These are phyloP conservation scores for Callorhinus ursinus DNA, from an alignment of 2,113 vertebrate species.

Conservation along the genomic window DNA sequence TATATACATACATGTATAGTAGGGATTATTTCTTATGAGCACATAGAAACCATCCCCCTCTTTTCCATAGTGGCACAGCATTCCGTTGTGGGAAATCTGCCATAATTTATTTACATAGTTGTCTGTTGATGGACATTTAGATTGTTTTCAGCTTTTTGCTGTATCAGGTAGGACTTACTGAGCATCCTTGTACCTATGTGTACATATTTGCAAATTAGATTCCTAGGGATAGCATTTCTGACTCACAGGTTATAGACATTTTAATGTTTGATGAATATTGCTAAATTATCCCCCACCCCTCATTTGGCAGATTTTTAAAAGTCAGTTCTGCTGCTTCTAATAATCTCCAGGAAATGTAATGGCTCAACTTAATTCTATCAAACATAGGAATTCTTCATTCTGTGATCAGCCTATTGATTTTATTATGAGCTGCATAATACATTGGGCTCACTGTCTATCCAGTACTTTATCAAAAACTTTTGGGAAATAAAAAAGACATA, in stretches of 20 bases:
- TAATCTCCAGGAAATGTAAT: slow-evolving; percentile 51
- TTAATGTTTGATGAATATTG: not conserved
- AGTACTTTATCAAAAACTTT: not conserved
- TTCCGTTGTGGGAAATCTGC: not conserved
- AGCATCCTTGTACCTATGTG: not conserved
- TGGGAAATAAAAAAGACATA: not conserved
- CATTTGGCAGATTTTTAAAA: slow-evolving; percentile 28
- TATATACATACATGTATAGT: not conserved
- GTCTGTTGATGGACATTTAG: not conserved
- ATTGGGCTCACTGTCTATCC: not conserved
- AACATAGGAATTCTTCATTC: not conserved
- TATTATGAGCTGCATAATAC: not conserved
- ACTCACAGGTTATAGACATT: not conserved
- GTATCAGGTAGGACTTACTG: not conserved
- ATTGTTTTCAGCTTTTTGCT: not conserved
- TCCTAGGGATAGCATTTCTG: slow-evolving; percentile 31
- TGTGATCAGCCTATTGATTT: slow-evolving; percentile 36
- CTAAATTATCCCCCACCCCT: not conserved
- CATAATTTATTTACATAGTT: not conserved
- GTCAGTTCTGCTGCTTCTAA: slow-evolving; percentile 26
- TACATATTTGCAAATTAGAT: slow-evolving; percentile 41
- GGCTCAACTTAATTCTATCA: not conserved
- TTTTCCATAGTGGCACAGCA: not conserved
- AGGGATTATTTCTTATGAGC: not conserved
- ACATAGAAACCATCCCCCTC: not conserved